Evolutionary conservation across 2,888 invertebrate species (phyloP), one percentile per base, ranked within the genome.

Genomic region (Drosophila prolongata): DNA sequence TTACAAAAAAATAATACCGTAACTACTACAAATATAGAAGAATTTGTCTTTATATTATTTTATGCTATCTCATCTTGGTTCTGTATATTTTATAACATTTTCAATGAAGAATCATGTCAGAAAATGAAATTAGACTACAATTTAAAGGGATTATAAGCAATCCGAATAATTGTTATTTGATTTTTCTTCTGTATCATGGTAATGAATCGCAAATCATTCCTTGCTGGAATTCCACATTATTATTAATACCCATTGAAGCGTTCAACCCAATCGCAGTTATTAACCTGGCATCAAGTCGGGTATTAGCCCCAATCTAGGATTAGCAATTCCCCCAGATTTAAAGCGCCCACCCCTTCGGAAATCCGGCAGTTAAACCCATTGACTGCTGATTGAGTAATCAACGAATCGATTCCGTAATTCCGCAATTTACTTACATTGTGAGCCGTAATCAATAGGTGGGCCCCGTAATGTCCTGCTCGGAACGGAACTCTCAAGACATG

Each of bases 351-450:
- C 14, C 44, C 16, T 14, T 1, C 54, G 54, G 46, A 67, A 35
- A 35, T 67, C 37, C 52, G 38, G 52, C 66, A 9, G 24, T 37
- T 58, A 40, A 50, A n/a, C 30, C 59, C 42, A 66, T 66, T 46
- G 67, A 47, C 53, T 53, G 34, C 65, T 54, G 66, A 67, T 66
- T 66, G 66, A 67, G 46, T 66, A 67, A 66, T 66, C 67, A 66
- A 27, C 35, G 46, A 47, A 53, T 66, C 19, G 54, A 67, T n/a
- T 24, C 67, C 16, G 40, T 40, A 66, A 65, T 47, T 52, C 66
- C 67, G 66, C 44, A 54, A 56, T 67, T 68, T 80, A 80, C 80
- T 80, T 69, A 77, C 77, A 69, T 53, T 69, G 78, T 52, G 43
- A 56, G 16, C 49, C 64, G 56, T 42, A 67, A 67, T 68, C 68